These are phyloP conservation scores for Cylindroiulus punctatus DNA, from an alignment of 2,888 invertebrate species.

Conservation along the genomic window DNA sequence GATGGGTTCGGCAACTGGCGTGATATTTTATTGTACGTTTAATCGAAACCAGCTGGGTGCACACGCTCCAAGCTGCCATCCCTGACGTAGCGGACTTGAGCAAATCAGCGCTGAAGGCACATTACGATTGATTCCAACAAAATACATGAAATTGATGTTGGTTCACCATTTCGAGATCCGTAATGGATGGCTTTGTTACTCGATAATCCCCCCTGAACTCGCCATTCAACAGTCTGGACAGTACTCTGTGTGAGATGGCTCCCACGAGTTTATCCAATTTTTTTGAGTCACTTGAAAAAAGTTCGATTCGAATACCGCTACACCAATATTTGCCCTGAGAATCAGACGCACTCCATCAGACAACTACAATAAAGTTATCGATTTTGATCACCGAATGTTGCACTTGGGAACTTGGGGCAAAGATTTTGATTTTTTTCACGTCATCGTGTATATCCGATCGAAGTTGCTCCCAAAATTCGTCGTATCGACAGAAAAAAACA, in stretches of 20 bases:
- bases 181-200: conserved; percentile 18
- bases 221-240: background rate
- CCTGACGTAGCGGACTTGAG: background rate
- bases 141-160: background rate
- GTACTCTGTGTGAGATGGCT: background rate
- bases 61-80: background rate
- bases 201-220: background rate
- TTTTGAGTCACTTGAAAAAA: background rate
- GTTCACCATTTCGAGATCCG: background rate
- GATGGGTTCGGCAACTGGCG: background rate
- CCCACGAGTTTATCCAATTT: background rate
- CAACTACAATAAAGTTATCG: background rate
- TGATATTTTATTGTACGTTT: background rate
- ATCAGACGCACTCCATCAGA: background rate
- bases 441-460: too few species aligned
- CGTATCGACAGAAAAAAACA: too few species aligned
- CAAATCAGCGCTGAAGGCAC: background rate
- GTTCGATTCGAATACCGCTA: background rate
- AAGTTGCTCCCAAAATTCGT: too few species aligned
- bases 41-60: conserved; percentile 1
- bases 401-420: too few species aligned
- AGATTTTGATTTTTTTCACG: too few species aligned
- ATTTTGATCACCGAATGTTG: background rate
- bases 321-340: background rate
- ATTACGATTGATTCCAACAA: background rate